These are phyloP conservation scores for Pterobdella sp. DNA, from an alignment of 2,888 invertebrate species.

Conservation along the genomic window DNA sequence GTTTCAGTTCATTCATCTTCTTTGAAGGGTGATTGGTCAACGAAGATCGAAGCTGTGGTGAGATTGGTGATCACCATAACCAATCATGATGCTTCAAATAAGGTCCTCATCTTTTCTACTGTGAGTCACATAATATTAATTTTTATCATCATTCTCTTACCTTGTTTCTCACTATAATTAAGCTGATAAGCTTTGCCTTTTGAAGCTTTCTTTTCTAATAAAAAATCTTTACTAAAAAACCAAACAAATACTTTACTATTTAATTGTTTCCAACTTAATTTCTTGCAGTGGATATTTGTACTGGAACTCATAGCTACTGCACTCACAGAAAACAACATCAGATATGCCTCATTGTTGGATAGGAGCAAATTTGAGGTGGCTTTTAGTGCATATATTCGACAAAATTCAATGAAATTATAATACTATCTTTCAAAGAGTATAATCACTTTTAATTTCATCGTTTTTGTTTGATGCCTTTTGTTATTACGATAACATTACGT, in stretches of 20 bases:
- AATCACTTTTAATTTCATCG: too few species aligned
- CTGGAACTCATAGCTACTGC: slow-evolving; percentile 56
- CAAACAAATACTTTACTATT: background rate
- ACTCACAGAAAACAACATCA: slow-evolving; percentile 56
- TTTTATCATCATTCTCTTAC: background rate
- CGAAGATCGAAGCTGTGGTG: slow-evolving; percentile 64
- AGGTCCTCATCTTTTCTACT: slow-evolving; percentile 66
- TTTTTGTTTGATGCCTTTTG: too few species aligned
- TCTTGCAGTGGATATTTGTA: slow-evolving; percentile 52
- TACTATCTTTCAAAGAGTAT: too few species aligned
- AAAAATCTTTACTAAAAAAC: background rate
- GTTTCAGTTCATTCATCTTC: background rate
- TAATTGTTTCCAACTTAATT: background rate
- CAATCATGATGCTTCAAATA: slow-evolving; percentile 56
- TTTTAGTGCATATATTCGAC: too few species aligned
- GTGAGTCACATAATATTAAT: slow-evolving; percentile 51
- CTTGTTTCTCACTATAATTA: background rate
- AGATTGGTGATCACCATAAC: slow-evolving; percentile 57
- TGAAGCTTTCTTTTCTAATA: too few species aligned
- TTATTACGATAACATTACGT: too few species aligned
- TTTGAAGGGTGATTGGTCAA: slow-evolving; percentile 61
- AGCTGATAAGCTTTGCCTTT: too few species aligned
- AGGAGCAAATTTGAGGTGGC: slow-evolving; percentile 51
- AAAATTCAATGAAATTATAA: too few species aligned
- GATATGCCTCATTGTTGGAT: slow-evolving; percentile 46